These are phyloP conservation scores for Augochlora pura DNA, from an alignment of 1,140 invertebrate genomes.

Conservation along the genomic window DNA sequence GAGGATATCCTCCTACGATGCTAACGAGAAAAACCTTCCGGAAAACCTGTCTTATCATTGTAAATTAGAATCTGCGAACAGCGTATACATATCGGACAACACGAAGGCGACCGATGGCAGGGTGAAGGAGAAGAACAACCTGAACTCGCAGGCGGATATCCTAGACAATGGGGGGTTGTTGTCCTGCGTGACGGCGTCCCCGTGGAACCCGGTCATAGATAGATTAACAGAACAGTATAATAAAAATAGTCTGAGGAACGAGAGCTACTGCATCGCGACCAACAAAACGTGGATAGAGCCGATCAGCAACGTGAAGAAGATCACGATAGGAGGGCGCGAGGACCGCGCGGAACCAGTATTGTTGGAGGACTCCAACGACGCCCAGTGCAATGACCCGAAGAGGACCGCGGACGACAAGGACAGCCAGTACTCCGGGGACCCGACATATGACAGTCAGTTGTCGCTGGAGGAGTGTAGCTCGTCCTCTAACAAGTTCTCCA, in stretches of 20 bases:
- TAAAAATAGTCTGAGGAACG: conserved; percentile 84
- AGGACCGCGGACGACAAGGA: conserved; percentile 73
- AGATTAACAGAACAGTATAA: conserved; percentile 87
- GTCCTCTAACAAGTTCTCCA: conserved; percentile 85
- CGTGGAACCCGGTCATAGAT: conserved; percentile 91
- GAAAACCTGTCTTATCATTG: conserved; percentile 74
- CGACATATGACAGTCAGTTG: conserved; percentile 88
- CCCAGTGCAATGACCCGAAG: conserved; percentile 60
- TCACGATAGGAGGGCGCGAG: conserved; percentile 63
- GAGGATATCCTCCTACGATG: conserved; percentile 80
- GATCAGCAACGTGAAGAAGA: conserved; percentile 67
- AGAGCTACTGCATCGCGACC: conserved; percentile 92
- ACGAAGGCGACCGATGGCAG: conserved; percentile 63
- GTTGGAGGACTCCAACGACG: conserved; percentile 72
- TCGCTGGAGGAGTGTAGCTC: conserved; percentile 86
- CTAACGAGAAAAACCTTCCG: conserved; percentile 78
- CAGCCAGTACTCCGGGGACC: conserved; percentile 81
- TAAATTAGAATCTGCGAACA: conserved; percentile 79
- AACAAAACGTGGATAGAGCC: conserved; percentile 78
- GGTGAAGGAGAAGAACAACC: conserved; percentile 72
- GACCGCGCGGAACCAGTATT: conserved; percentile 68
- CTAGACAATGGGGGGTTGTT: conserved; percentile 66
- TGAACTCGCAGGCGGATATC: conserved; percentile 69
- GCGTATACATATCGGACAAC: conserved; percentile 70
- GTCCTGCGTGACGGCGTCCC: conserved; percentile 66